Evolutionary conservation across 2,888 invertebrate species (phyloP).

Genomic region (Merodon equestris): DNA sequence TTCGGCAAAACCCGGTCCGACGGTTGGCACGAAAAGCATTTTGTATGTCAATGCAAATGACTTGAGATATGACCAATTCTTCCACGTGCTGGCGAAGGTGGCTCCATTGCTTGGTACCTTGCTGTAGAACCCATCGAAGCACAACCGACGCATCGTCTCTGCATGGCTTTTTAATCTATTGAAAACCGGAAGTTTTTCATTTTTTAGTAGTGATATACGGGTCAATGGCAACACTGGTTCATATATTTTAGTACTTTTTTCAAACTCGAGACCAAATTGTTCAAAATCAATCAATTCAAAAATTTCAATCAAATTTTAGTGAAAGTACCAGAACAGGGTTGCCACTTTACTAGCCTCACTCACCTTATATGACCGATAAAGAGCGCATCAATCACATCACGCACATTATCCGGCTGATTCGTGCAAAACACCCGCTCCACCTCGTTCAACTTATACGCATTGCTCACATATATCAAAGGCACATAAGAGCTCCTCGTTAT

Average conservation of each 20-base stretch:
- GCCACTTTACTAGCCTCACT: slow-evolving; percentile 23
- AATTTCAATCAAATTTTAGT: too few relatives aligned
- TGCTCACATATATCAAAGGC: slow-evolving; percentile 84
- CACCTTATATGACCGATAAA: slow-evolving; percentile 81
- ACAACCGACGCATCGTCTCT: slow-evolving; percentile 80
- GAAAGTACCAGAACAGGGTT: too few relatives aligned
- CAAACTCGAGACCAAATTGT: too few relatives aligned
- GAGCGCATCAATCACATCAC: slow-evolving; percentile 81
- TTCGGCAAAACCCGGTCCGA: slow-evolving; percentile 86
- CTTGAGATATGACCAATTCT: slow-evolving; percentile 81
- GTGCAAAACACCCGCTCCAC: slow-evolving; percentile 73
- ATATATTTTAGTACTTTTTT: too few relatives aligned
- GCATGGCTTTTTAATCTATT: slow-evolving; percentile 79
- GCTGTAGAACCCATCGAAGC: slow-evolving; percentile 83
- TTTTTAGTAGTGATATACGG: too few relatives aligned
- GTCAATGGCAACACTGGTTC: too few relatives aligned
- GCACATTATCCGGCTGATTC: slow-evolving; percentile 76
- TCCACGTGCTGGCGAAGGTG: slow-evolving; percentile 83
- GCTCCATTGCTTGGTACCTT: slow-evolving; percentile 84
- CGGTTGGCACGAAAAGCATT: slow-evolving; percentile 84
- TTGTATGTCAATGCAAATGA: slow-evolving; percentile 81
- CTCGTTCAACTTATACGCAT: slow-evolving; percentile 81
- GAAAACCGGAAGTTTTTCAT: too few relatives aligned
- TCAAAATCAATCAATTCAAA: too few relatives aligned
- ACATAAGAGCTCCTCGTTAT: slow-evolving; percentile 74